Percentiles rank a stretch among this genome's conserved stretches.
Evolutionary conservation across 2,888 invertebrate genomes (phyloP).

Genomic region (Oscheius sp.): DNA sequence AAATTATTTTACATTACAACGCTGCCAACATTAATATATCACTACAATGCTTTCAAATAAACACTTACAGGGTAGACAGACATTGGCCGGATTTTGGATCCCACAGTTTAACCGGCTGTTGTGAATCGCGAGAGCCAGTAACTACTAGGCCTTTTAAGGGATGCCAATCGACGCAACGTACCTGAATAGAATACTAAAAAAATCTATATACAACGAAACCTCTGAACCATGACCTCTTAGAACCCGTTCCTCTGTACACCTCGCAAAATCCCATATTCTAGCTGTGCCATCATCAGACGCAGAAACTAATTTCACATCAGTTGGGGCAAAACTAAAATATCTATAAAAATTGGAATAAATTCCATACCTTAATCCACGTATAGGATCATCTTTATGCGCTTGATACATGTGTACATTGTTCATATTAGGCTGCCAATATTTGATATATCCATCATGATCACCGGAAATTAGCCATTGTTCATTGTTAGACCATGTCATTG

Average conservation of each 20-base stretch:
- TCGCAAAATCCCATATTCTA: constrained; percentile 97
- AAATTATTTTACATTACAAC: constrained; percentile 26
- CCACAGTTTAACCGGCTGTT: constrained; percentile 99
- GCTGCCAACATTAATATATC: too few relatives aligned
- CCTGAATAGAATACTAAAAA: too few relatives aligned
- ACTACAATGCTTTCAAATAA: too few relatives aligned
- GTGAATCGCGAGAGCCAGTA: constrained; percentile 98
- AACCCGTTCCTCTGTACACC: constrained; percentile 91
- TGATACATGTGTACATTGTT: constrained; percentile 99
- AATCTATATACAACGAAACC: constrained; percentile 32
- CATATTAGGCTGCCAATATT: constrained; percentile 99
- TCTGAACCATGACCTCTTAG: constrained; percentile 76
- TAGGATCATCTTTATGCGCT: constrained; percentile 96
- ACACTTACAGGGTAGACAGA: constrained; percentile 90
- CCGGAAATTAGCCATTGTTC: constrained; percentile 99
- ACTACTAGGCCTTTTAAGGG: constrained; percentile 95
- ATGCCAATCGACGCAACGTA: constrained; percentile 93
- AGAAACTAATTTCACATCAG: constrained; percentile 97
- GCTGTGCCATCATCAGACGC: constrained; percentile 99
- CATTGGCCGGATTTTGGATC: constrained; percentile 96
- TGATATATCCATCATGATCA: constrained; percentile 85
- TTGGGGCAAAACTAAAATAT: constrained; percentile 91
- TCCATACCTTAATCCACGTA: constrained; percentile 92
- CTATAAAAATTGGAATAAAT: background rate
- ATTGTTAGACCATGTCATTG: constrained; percentile 99